Percentiles rank a stretch among this genome's conserved stretches.
Evolutionary conservation across 2,797 vertebrate genomes (phyloP).

Genomic region (Astyanax mexicanus): DNA sequence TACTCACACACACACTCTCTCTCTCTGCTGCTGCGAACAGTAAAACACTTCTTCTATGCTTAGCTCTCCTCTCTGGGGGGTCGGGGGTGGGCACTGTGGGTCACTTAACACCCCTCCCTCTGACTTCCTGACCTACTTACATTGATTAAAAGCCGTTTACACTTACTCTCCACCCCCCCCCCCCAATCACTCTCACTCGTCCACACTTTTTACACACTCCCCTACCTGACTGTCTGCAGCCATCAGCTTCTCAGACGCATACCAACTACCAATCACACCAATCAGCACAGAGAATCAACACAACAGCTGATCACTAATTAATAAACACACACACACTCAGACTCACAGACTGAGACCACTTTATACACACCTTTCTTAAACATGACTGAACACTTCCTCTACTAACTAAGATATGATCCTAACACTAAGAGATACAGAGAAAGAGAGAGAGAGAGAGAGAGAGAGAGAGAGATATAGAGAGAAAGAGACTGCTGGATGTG

Average conservation of each 20-base stretch:
- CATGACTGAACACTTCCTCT: too few species aligned
- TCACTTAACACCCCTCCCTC: constrained; percentile 37
- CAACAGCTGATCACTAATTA: too few species aligned
- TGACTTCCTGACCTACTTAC: constrained; percentile 63
- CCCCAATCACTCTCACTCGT: constrained; percentile 39
- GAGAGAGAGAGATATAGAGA: too few species aligned
- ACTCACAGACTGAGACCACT: too few species aligned
- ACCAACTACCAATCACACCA: not conserved
- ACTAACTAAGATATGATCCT: too few species aligned
- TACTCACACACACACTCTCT: not conserved
- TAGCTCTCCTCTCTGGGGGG: not conserved
- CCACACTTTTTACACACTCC: constrained; percentile 48
- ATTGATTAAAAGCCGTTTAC: constrained; percentile 61
- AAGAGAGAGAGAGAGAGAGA: too few species aligned
- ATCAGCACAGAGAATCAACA: too few species aligned
- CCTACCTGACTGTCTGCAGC: constrained; percentile 30
- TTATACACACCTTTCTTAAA: too few species aligned
- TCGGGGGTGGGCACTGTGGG: not conserved
- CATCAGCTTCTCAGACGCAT: not conserved
- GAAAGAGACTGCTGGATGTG: too few species aligned
- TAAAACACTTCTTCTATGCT: not conserved
- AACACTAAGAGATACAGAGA: too few species aligned
- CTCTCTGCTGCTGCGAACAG: not conserved
- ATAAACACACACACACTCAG: too few species aligned
- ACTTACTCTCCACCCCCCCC: constrained; percentile 58